phyloP scores from a whole-genome alignment of 2,888 invertebrate genomes.

The Diaprepes abbreviatus region DNA sequence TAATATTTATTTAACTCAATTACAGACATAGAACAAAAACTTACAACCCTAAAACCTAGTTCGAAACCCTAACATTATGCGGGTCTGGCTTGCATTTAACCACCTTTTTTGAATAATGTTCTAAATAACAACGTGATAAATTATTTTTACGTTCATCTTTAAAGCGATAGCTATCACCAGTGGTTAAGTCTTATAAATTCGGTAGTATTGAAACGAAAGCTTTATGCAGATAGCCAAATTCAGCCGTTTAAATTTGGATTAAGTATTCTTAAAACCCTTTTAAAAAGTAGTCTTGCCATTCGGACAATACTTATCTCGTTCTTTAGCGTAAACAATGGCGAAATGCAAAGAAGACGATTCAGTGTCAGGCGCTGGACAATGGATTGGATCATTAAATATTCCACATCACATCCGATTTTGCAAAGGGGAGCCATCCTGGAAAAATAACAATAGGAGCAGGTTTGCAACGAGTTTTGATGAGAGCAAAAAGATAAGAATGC shows the following conservation, averaged over 20 bases:
- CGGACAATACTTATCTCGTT: constrained; percentile 55
- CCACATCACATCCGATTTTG: constrained; percentile 62
- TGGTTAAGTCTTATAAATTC: too few species aligned
- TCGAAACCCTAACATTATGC: too few species aligned
- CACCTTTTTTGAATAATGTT: too few species aligned
- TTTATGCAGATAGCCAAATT: constrained; percentile 43
- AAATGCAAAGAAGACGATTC: constrained; percentile 60
- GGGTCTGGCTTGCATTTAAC: too few species aligned
- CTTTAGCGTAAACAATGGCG: constrained; percentile 58
- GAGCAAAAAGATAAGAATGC: constrained; percentile 59
- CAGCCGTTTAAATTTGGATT: constrained; percentile 47
- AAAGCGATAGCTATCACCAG: too few species aligned
- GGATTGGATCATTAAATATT: constrained; percentile 63
- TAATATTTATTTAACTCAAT: too few species aligned
- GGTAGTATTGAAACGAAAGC: background rate
- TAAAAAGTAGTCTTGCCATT: constrained; percentile 45
- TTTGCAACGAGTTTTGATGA: constrained; percentile 61
- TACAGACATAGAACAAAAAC: too few species aligned
- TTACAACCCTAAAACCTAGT: too few species aligned
- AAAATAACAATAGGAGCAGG: constrained; percentile 62
- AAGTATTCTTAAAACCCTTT: constrained; percentile 32
- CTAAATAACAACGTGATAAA: too few species aligned
- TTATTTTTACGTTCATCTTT: too few species aligned
- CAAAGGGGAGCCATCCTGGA: constrained; percentile 59
- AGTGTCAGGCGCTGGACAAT: constrained; percentile 61